Evolutionary conservation across 2,797 vertebrate genomes (phyloP).

Genomic region (Carduelis carduelis): DNA sequence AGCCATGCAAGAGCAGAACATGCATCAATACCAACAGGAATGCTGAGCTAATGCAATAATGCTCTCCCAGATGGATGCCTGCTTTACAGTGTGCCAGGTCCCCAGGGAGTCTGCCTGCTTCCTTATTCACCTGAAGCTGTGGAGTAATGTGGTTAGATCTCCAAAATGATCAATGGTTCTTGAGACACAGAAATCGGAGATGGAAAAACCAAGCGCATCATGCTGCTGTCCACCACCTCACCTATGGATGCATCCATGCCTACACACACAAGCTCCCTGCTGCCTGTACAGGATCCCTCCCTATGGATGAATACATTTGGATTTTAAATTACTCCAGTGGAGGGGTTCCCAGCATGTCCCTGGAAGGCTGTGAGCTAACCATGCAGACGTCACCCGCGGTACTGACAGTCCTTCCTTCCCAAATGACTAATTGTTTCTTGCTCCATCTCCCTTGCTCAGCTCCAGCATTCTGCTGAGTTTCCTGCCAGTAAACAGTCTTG

Average conservation of each 20-base stretch:
- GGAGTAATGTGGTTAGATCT: not conserved
- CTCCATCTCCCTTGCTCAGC: not conserved
- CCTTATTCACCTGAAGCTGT: slow-evolving; percentile 7
- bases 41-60: slow-evolving; percentile 1
- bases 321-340: not conserved
- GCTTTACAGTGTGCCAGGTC: not conserved
- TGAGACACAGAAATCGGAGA: not conserved
- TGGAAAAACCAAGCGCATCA: not conserved
- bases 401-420: not conserved
- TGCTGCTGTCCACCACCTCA: not conserved
- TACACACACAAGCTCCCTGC: not conserved
- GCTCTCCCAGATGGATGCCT: not conserved
- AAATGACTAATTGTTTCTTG: not conserved
- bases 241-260: not conserved
- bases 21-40: not conserved
- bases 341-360: not conserved
- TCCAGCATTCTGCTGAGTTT: not conserved
- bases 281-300: not conserved
- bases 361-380: not conserved
- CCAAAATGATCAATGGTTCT: not conserved
- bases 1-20: not conserved
- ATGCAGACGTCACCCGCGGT: not conserved
- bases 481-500: not conserved
- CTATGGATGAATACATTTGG: not conserved
- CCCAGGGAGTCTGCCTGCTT: not conserved